phyloP scores from a whole-genome alignment of 2,888 invertebrate species.

The Clistopyga incitator region DNA sequence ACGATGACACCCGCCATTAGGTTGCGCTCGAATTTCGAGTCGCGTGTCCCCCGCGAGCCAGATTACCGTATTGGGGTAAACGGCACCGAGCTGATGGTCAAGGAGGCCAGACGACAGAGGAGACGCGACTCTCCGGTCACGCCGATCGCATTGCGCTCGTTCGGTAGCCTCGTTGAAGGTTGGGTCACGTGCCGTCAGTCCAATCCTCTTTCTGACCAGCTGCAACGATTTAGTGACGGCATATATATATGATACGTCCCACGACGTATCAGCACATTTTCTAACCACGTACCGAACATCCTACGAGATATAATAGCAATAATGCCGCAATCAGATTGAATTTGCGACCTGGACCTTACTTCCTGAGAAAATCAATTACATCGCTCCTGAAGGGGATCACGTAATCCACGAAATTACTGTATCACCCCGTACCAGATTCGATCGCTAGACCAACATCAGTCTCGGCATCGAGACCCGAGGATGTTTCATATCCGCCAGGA shows the following conservation, averaged over 20 bases:
- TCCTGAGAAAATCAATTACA: slow-evolving; percentile 47
- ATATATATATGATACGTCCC: slow-evolving; percentile 8
- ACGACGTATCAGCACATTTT: slow-evolving; percentile 56
- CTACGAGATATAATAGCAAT: slow-evolving; percentile 46
- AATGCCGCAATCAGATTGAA: slow-evolving; percentile 56
- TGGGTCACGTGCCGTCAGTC: slow-evolving; percentile 56
- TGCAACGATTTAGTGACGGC: slow-evolving; percentile 50
- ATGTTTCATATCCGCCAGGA: background rate
- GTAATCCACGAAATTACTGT: slow-evolving; percentile 13
- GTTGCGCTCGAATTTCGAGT: slow-evolving; percentile 76
- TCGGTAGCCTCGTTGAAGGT: slow-evolving; percentile 20
- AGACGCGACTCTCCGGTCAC: slow-evolving; percentile 18
- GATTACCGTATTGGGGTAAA: slow-evolving; percentile 66
- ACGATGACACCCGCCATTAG: slow-evolving; percentile 72
- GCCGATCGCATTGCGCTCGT: slow-evolving; percentile 46
- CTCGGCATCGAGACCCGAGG: background rate
- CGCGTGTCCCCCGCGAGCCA: slow-evolving; percentile 68
- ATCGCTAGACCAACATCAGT: background rate
- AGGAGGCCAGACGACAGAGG: slow-evolving; percentile 23
- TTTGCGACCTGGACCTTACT: slow-evolving; percentile 32
- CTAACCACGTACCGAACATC: slow-evolving; percentile 39
- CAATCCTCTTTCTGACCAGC: slow-evolving; percentile 34
- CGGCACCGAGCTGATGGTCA: slow-evolving; percentile 32
- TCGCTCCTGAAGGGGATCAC: background rate
- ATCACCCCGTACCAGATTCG: slow-evolving; percentile 34